Evolutionary conservation across 2,888 invertebrate species (phyloP).

Genomic region (Leptopterna dolabrata): DNA sequence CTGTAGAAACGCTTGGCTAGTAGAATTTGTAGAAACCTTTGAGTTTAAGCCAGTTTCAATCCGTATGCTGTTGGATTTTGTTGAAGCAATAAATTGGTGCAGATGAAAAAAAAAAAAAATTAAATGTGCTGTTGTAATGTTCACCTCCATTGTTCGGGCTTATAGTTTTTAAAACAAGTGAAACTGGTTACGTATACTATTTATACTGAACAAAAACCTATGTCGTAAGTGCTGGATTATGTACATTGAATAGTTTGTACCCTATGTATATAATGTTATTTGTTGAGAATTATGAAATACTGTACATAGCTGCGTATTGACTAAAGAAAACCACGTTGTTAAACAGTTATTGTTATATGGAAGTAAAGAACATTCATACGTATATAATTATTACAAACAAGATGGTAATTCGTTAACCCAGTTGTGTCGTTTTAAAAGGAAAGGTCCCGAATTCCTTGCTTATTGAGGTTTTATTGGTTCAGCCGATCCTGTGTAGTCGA

Average conservation of each 20-base stretch:
- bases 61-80: background rate
- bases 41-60: conserved; percentile 9
- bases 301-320: conserved; percentile 41
- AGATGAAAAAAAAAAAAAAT: background rate
- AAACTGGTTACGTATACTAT: conserved; percentile 26
- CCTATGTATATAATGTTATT: conserved; percentile 41
- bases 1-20: conserved; percentile 45
- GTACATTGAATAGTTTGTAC: conserved; percentile 34
- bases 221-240: conserved; percentile 37
- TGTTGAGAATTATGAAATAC: conserved; percentile 15
- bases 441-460: background rate
- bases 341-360: conserved; percentile 12
- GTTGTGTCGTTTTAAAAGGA: background rate
- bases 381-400: background rate
- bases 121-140: conserved; percentile 20
- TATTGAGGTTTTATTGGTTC: background rate
- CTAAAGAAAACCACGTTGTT: background rate
- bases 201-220: conserved; percentile 37
- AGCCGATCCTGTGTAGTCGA: background rate
- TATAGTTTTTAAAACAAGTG: conserved; percentile 3
- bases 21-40: conserved; percentile 18
- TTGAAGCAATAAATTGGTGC: conserved; percentile 31
- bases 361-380: conserved; percentile 13
- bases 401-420: background rate
- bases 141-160: conserved; percentile 33